phyloP scores from a whole-genome alignment of 2,888 invertebrate species.

The Silvanus unidentatus region DNA sequence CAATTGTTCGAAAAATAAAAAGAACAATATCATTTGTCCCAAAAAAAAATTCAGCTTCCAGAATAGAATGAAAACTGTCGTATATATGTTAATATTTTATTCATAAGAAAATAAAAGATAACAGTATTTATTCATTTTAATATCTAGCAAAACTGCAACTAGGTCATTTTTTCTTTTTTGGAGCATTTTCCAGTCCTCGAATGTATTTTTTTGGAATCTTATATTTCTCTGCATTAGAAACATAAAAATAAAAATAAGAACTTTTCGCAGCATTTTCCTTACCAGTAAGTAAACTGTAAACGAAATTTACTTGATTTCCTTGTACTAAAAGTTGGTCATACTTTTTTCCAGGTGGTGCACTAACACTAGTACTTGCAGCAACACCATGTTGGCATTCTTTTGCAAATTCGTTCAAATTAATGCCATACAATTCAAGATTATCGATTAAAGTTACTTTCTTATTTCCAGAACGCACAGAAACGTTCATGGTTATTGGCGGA shows the following conservation, averaged over 20 bases:
- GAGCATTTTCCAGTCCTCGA: conserved; percentile 68
- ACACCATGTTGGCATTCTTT: conserved; percentile 78
- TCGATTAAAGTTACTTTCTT: conserved; percentile 90
- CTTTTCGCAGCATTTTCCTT: background rate
- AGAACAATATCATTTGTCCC: no score
- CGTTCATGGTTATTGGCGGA: conserved; percentile 70
- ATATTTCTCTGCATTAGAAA: conserved; percentile 67
- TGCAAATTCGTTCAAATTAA: conserved; percentile 71
- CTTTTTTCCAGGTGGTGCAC: conserved; percentile 65
- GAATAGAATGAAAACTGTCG: no score
- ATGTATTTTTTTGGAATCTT: conserved; percentile 70
- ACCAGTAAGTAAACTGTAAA: conserved; percentile 40
- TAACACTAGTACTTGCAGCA: conserved; percentile 81
- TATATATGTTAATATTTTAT: no score
- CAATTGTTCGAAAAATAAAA: no score
- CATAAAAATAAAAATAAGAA: conserved; percentile 6
- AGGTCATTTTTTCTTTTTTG: conserved; percentile 58
- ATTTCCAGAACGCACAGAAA: conserved; percentile 74
- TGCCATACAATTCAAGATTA: conserved; percentile 82
- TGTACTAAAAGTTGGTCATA: conserved; percentile 77
- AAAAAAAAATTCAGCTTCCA: no score
- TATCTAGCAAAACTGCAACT: no score
- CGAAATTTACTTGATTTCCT: conserved; percentile 74
- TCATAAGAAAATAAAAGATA: background rate
- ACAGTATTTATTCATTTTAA: background rate